Evolutionary conservation across 2,113 vertebrate genomes (phyloP), one percentile per base, ranked within the genome.

Genomic region (Butastur rufipennis): DNA sequence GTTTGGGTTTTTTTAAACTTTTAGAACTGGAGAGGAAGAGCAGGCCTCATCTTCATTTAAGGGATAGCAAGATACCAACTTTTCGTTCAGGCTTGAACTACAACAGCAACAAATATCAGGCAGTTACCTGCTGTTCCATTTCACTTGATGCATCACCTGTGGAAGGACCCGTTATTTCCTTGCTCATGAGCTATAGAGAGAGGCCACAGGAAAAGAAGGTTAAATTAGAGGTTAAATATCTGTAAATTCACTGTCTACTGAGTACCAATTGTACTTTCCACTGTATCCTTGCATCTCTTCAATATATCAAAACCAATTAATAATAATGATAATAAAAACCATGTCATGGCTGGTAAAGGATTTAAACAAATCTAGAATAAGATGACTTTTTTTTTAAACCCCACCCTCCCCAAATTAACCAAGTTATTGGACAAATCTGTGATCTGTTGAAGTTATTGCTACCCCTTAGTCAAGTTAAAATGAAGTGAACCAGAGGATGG

Each of bases 111-210:
- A 89, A 38, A 20, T 42, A 65, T 6, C 6, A 88, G 21, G 29
- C 58, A 74, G 23, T 98, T 96, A 99, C 99, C 99, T 99, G 99
- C 42, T 98, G 98, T 31, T 99, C 99, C 93, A 98, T 32, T 91
- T 99, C 99, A 92, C 98, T 98, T 11, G 98, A 86, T 53, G 97
- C 70, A 89, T 99, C 99, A 72, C 96, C 95, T 74, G 97, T 95
- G 95, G 98, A 97, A 55, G 97, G 97, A 91, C 90, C 92, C 5
- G 97, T 26, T 56, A 96, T 92, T 94, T 99, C 99, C 97, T 98
- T 99, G 97, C 97, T 99, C 99, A 99, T 99, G 66, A 99, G 98
- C 99, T 99, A 96, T 45, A 86, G 95, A 91, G 93, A 97, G 47
- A 81, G 12, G 18, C 25, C 74, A 88, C 16, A 81, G 40, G 15